phyloP scores from a whole-genome alignment of 1,140 invertebrate species.

The Belonocnema kinseyi region DNA sequence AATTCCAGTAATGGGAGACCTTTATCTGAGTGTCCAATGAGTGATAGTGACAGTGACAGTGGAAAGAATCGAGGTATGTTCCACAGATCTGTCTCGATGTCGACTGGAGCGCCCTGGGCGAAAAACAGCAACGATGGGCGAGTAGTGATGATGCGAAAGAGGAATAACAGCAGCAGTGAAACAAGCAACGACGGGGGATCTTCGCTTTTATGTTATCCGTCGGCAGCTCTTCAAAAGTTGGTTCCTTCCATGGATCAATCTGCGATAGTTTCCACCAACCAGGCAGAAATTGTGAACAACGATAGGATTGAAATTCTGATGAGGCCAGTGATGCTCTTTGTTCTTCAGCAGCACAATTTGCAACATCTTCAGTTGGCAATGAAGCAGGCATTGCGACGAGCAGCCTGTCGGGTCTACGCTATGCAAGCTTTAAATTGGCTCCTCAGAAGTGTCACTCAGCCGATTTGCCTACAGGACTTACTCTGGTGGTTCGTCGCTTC shows the following conservation, averaged over 20 bases:
- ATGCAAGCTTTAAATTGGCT: slow-evolving; percentile 97
- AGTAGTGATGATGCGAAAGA: slow-evolving; percentile 80
- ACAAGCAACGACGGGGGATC: slow-evolving; percentile 81
- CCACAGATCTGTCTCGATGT: slow-evolving; percentile 83
- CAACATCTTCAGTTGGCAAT: slow-evolving; percentile 87
- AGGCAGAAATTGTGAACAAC: slow-evolving; percentile 65
- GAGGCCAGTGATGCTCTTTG: slow-evolving; percentile 88
- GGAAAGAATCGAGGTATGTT: slow-evolving; percentile 78
- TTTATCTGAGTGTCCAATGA: slow-evolving; percentile 77
- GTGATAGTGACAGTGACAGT: slow-evolving; percentile 77
- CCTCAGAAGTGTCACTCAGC: slow-evolving; percentile 92
- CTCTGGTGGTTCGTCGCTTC: slow-evolving; percentile 96
- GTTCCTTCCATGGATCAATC: slow-evolving; percentile 80
- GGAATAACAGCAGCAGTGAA: slow-evolving; percentile 85
- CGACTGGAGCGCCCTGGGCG: slow-evolving; percentile 79
- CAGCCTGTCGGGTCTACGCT: slow-evolving; percentile 90
- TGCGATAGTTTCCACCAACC: slow-evolving; percentile 72
- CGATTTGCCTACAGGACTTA: slow-evolving; percentile 92
- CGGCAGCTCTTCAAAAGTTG: slow-evolving; percentile 84
- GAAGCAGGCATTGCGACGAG: slow-evolving; percentile 87
- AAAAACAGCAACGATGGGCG: slow-evolving; percentile 79
- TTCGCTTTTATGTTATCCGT: slow-evolving; percentile 89
- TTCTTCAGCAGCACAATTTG: slow-evolving; percentile 90
- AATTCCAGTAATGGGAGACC: slow-evolving; percentile 55
- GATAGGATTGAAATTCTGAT: slow-evolving; percentile 76